A percentile compares a stretch with the other conserved stretches of the same genome.
Conservation (phyloP, 2,888 invertebrate species). For the Acheta domesticus region DNA sequence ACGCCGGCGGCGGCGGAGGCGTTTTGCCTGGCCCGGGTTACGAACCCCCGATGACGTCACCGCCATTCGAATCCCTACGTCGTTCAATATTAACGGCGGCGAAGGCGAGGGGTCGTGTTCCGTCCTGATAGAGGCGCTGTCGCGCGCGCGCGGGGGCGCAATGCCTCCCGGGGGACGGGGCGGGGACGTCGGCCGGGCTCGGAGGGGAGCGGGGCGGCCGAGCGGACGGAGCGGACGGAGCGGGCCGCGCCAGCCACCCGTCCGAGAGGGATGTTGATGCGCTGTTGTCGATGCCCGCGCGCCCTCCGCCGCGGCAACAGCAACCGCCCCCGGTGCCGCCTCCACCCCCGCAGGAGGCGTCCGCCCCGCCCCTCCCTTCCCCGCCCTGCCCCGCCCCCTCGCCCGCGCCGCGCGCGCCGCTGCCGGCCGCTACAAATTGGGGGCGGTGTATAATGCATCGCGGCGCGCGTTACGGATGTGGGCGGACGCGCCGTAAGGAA, state of each 20-base stretch:
- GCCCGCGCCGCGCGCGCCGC: not conserved
- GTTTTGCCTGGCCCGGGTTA: slow-evolving; percentile 1
- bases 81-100: slow-evolving; percentile 18
- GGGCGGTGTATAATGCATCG: slow-evolving; percentile 19
- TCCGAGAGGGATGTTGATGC: no score
- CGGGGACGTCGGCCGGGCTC: not conserved
- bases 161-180: slow-evolving; percentile 1
- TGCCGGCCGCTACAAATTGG: not conserved
- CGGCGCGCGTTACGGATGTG: slow-evolving; percentile 33
- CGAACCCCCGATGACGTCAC: slow-evolving; percentile 9
- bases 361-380: not conserved
- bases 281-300: no score
- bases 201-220: not conserved
- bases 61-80: slow-evolving; percentile 18
- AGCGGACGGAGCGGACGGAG: not conserved
- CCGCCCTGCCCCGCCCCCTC: not conserved
- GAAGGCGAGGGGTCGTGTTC: slow-evolving; percentile 18
- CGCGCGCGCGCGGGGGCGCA: slow-evolving; percentile 1
- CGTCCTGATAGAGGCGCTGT: slow-evolving; percentile 18
- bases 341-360: not conserved
- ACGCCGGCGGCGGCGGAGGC: not conserved
- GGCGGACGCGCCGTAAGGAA: slow-evolving; percentile 33
- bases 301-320: no score
- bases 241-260: no score
- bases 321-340: no score